These are phyloP conservation scores for Paradoxurus hermaphroditus DNA, from an alignment of 2,113 vertebrate genomes.

Conservation along the genomic window DNA sequence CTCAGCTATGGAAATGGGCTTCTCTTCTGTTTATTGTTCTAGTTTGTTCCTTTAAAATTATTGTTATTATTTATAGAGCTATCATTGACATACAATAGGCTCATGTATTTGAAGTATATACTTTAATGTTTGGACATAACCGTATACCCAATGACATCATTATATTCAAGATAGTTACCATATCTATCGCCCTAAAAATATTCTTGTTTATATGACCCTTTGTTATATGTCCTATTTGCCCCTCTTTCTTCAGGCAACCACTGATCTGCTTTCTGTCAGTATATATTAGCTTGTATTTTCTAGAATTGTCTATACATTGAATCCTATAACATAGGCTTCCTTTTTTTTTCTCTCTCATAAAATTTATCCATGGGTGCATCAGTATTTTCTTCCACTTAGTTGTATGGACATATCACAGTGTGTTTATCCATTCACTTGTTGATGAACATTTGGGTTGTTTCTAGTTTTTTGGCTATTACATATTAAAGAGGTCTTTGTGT, in stretches of 20 bases:
- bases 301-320: background rate
- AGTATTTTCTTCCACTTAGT: background rate
- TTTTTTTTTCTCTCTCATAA: background rate
- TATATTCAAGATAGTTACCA: background rate
- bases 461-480: background rate
- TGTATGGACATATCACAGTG: background rate
- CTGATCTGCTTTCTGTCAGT: background rate
- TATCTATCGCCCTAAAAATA: background rate
- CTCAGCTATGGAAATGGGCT: background rate
- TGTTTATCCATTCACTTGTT: background rate
- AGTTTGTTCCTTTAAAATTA: background rate
- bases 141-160: background rate
- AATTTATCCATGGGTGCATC: background rate
- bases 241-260: background rate
- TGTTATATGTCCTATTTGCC: background rate
- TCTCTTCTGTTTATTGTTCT: background rate
- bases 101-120: background rate
- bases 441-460: background rate
- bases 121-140: background rate
- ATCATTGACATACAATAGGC: background rate
- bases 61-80: background rate
- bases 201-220: background rate
- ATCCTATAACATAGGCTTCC: no score
- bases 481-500: background rate
- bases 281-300: background rate